phyloP scores from a whole-genome alignment of 2,888 invertebrate species.

The Synergus japonicus region DNA sequence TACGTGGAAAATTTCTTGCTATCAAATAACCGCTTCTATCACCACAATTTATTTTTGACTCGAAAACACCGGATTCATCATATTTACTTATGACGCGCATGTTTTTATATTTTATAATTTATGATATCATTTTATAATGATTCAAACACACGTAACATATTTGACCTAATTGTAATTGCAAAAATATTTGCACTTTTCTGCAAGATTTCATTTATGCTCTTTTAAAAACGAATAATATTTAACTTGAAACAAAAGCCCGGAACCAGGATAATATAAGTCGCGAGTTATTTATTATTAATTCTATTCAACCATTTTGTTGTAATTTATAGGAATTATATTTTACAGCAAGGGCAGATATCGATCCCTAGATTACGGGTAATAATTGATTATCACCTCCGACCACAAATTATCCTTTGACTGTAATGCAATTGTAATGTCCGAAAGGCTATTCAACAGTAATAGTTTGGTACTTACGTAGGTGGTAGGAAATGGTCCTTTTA shows the following conservation, averaged over 20 bases:
- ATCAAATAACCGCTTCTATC: neutral
- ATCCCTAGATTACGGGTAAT: neutral
- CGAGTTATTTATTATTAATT: neutral
- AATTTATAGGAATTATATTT: neutral
- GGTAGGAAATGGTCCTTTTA: neutral
- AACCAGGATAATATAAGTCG: neutral
- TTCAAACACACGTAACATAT: neutral
- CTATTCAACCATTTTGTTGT: neutral
- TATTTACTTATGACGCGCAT: neutral
- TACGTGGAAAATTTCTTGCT: slow-evolving; percentile 1
- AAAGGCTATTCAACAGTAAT: neutral
- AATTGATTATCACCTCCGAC: neutral
- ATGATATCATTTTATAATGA: no score
- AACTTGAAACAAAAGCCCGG: neutral
- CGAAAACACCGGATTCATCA: neutral
- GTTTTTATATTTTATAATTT: no score
- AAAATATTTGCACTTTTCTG: neutral
- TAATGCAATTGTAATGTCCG: neutral
- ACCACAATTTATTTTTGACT: slow-evolving; percentile 10
- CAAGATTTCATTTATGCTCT: neutral
- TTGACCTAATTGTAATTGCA: neutral
- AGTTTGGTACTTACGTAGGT: neutral
- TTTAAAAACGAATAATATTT: neutral
- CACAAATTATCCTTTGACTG: neutral
- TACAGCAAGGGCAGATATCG: neutral